These are phyloP conservation scores for Plagodis pulveraria DNA, from an alignment of 2,888 invertebrate genomes.

Conservation along the genomic window DNA sequence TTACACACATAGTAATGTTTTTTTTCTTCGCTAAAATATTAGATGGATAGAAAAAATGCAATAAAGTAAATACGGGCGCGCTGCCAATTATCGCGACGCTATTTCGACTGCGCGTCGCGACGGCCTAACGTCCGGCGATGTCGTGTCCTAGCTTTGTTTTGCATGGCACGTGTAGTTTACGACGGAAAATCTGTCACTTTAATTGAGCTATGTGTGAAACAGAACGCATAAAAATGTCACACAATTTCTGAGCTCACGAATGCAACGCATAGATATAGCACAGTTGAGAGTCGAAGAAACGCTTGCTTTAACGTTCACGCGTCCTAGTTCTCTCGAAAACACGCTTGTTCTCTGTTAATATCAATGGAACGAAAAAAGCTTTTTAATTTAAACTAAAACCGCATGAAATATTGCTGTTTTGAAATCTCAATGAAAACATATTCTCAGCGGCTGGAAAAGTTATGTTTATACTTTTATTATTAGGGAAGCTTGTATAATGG, in stretches of 20 bases:
- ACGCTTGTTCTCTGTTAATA: conserved; percentile 19
- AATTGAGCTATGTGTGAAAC: conserved; percentile 14
- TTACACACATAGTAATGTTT: conserved; percentile 52
- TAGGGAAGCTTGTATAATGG: conserved; percentile 45
- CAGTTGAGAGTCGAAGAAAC: conserved; percentile 5
- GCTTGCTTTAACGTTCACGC: too few species aligned
- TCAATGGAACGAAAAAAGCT: conserved; percentile 14
- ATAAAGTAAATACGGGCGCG: conserved; percentile 65
- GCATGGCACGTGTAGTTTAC: conserved; percentile 34
- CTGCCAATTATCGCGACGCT: conserved; percentile 68
- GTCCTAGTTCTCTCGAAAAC: conserved; percentile 20
- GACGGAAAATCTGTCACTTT: conserved; percentile 22
- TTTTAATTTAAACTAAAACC: conserved; percentile 15
- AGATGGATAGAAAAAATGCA: conserved; percentile 62
- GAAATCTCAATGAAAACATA: conserved; percentile 29
- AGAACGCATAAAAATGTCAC: conserved; percentile 15
- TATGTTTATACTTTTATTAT: conserved; percentile 42
- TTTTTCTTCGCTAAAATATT: conserved; percentile 53
- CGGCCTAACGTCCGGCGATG: conserved; percentile 51
- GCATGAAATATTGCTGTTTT: conserved; percentile 29
- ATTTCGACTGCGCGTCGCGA: conserved; percentile 66
- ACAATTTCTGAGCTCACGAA: conserved; percentile 10
- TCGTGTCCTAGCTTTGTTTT: conserved; percentile 46
- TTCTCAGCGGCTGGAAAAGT: conserved; percentile 28
- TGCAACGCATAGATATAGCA: conserved; percentile 8